Conservation (phyloP, 1,140 invertebrate genomes). For the Cotesia vestalis region DNA sequence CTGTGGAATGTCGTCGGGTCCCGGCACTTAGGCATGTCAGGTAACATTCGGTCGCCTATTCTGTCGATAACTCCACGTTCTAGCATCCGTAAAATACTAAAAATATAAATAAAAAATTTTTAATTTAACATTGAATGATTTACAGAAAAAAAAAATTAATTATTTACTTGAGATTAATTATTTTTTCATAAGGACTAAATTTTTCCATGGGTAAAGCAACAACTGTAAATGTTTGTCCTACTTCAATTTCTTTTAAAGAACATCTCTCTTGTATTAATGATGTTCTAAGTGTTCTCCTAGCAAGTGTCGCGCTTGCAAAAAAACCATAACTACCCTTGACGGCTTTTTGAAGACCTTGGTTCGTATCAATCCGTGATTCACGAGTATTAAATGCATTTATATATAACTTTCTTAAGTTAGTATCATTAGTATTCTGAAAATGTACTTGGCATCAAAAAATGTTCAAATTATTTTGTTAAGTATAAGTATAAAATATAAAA, state of each 20-base stretch:
- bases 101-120: not conserved
- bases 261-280: conserved; percentile 60
- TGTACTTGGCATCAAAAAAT: not conserved
- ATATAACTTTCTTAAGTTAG: conserved; percentile 58
- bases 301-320: conserved; percentile 61
- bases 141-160: conserved; percentile 16
- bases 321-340: conserved; percentile 61
- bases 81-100: conserved; percentile 59
- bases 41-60: conserved; percentile 56
- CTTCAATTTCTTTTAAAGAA: conserved; percentile 55
- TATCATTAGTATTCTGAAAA: conserved; percentile 59
- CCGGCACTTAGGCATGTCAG: conserved; percentile 57
- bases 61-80: conserved; percentile 59
- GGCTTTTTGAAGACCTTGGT: conserved; percentile 56
- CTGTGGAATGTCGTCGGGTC: conserved; percentile 56
- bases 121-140: no score
- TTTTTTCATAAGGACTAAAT: conserved; percentile 59
- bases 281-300: conserved; percentile 56
- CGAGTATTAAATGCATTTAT: conserved; percentile 60
- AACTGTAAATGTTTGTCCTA: conserved; percentile 54
- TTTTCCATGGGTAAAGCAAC: conserved; percentile 61
- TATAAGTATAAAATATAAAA: not conserved
- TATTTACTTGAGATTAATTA: conserved; percentile 61
- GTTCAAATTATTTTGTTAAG: conserved; percentile 2
- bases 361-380: conserved; percentile 54